phyloP scores from a whole-genome alignment of 2,797 vertebrate genomes.

The Xenops minutus region DNA sequence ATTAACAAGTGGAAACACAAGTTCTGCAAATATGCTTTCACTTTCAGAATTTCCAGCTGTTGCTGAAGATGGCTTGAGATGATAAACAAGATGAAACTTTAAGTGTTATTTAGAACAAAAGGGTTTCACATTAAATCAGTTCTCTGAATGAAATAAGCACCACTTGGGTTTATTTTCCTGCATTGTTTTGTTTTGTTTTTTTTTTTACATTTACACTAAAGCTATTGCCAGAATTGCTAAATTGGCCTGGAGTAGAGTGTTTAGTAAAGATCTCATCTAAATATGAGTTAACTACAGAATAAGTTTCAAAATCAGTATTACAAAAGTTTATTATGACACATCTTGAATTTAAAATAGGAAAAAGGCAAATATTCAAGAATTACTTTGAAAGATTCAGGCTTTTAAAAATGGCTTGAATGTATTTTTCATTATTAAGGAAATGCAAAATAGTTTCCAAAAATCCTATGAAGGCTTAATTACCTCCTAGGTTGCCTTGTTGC shows the following conservation, averaged over 20 bases:
- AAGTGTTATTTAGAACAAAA: background rate
- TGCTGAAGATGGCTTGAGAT: conserved; percentile 19
- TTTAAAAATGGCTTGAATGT: background rate
- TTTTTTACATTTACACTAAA: background rate
- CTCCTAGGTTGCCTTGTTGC: background rate
- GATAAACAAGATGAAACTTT: conserved; percentile 11
- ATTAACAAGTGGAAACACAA: background rate
- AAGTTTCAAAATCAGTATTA: background rate
- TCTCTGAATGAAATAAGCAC: background rate
- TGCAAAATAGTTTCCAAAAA: background rate
- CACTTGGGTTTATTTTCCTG: background rate
- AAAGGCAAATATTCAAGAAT: background rate
- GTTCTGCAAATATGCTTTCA: conserved; percentile 45
- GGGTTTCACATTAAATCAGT: background rate
- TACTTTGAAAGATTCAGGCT: background rate
- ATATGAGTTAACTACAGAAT: background rate
- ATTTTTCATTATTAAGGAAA: background rate
- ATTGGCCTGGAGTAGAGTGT: background rate
- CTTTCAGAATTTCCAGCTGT: conserved; percentile 61
- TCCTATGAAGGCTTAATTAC: background rate
- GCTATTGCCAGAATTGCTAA: background rate
- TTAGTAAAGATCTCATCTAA: background rate
- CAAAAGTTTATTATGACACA: background rate
- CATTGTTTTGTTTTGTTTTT: background rate
- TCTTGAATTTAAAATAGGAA: background rate